Base-by-base conservation (phyloP, 2,113 vertebrate species). In the Cairina moschata region DNA sequence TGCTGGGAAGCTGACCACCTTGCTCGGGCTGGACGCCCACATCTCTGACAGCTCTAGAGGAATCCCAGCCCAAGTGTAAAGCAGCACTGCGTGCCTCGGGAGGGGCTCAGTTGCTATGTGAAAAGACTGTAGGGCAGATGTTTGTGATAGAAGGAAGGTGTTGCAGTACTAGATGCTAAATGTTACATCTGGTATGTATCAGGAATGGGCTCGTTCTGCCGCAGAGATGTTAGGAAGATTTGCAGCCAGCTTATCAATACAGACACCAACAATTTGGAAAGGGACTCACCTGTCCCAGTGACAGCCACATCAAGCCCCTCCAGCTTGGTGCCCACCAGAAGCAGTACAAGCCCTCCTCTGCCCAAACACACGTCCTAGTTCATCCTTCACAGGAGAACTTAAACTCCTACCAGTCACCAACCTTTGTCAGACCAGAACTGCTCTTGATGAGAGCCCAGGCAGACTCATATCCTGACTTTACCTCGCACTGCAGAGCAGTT, bases 1-100 rank as follows among this genome's bases (percentile, higher is more conserved):
- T 80, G 18, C 31, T 58, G 56, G 56, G 31, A n/a, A 58, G 17
- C 83, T 52, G 31, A 50, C 58, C n/a, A 36, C 2, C 56, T 52
- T 2, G 1, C 50, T 36, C 63, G 28, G 52, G 58, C 21, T 42
- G 58, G n/a, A 48, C 46, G 60, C 32, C 6, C 0, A 5, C 22
- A 17, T 14, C 55, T 82, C 75, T 66, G 34, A 54, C 3, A 56
- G 32, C 78, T 36, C 2, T 3, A 73, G 42, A 28, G 38, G 82
- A 50, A 69, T 28, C 76, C 42, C 52, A 48, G n/a, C 38, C 38
- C 58, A 17, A 1, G 5, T 13, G 54, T 22, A 26, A 31, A 32
- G 16, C 4, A 59, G 34, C 52, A 28, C 15, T 2, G 1, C 0
- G 0, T 44, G 46, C 40, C 74, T 55, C n/a, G 12, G 32, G 14